Conservation (phyloP, 1,140 invertebrate species). For the Plutomurus gul region DNA sequence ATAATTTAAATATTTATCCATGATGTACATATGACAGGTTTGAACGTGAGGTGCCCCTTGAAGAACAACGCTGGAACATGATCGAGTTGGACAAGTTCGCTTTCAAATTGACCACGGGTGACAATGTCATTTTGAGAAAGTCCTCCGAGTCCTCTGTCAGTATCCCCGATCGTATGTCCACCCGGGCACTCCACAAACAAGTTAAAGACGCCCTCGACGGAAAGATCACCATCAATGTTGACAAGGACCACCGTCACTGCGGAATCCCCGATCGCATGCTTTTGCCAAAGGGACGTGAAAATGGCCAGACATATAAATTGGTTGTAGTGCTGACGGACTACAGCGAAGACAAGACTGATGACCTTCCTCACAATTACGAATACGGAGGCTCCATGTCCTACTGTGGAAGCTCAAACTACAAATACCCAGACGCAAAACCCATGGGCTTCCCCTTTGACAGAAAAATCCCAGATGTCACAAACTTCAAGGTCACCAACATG, state of each 20-base stretch:
- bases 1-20: too few relatives aligned
- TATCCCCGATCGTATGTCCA: slow-evolving; percentile 42
- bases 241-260: background rate
- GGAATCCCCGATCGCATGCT: background rate
- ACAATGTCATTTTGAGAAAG: slow-evolving; percentile 50
- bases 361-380: slow-evolving; percentile 19
- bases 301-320: background rate
- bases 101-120: slow-evolving; percentile 50
- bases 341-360: background rate
- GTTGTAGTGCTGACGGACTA: background rate
- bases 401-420: slow-evolving; percentile 47
- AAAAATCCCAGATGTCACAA: slow-evolving; percentile 27
- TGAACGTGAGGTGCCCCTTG: slow-evolving; percentile 41
- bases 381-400: slow-evolving; percentile 53
- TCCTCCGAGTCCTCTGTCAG: slow-evolving; percentile 54
- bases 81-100: slow-evolving; percentile 55
- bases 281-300: background rate
- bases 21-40: too few relatives aligned
- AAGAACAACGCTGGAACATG: slow-evolving; percentile 51
- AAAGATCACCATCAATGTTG: slow-evolving; percentile 25
- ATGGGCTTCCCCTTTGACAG: slow-evolving; percentile 55
- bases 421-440: slow-evolving; percentile 60
- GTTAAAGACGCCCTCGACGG: slow-evolving; percentile 37
- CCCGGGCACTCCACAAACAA: slow-evolving; percentile 39
- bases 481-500: slow-evolving; percentile 10